These are phyloP conservation scores for Melopsittacus undulatus DNA, from an alignment of 2,797 vertebrate species.

Conservation along the genomic window DNA sequence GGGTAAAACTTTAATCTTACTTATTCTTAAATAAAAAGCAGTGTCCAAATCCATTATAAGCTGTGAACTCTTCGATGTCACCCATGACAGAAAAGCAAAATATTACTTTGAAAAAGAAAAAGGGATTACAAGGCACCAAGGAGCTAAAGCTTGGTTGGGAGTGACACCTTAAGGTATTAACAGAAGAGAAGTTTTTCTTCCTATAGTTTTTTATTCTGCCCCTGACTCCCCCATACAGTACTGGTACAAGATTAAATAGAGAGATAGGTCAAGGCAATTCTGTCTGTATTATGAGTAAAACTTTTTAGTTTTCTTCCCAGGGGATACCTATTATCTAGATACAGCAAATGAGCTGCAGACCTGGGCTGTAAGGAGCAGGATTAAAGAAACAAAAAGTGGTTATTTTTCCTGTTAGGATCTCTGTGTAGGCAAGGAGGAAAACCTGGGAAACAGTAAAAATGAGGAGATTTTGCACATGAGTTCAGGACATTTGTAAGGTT, in stretches of 20 bases:
- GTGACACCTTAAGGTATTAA: not conserved
- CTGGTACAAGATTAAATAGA: not conserved
- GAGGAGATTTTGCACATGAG: not conserved
- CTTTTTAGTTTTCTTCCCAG: not conserved
- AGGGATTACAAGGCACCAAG: not conserved
- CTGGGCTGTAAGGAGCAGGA: not conserved
- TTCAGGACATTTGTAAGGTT: not conserved
- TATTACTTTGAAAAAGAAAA: not conserved
- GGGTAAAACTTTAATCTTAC: not conserved
- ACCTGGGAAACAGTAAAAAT: not conserved
- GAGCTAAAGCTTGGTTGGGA: not conserved
- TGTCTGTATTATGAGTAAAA: not conserved
- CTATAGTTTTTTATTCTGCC: not conserved
- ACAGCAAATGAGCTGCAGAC: not conserved
- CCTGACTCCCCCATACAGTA: not conserved
- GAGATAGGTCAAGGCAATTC: not conserved
- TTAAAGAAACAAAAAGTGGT: fast-evolving
- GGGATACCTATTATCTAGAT: too few relatives aligned
- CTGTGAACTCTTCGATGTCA: not conserved
- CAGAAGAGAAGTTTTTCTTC: not conserved
- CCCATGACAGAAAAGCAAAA: not conserved
- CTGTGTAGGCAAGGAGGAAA: not conserved
- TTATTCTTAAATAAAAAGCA: not conserved
- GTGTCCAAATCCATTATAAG: not conserved
- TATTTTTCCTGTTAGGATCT: not conserved